Percentiles rank a stretch among this genome's conserved stretches.
These are phyloP conservation scores for Drosophila nebulosa DNA, from an alignment of 1,140 invertebrate species.

Conservation along the genomic window DNA sequence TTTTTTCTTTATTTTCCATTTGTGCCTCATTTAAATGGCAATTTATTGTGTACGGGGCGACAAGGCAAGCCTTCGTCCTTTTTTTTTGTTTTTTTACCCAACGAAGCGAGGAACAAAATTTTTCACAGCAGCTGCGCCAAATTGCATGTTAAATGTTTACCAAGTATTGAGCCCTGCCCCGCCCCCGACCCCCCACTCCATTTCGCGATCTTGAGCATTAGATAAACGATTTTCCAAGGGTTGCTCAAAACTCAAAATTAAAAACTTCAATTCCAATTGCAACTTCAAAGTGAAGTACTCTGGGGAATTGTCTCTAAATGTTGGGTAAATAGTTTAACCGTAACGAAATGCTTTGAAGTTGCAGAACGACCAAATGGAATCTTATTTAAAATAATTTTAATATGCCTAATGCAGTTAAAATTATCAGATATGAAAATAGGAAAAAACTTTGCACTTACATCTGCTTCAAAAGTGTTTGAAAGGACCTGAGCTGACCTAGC, in stretches of 20 bases:
- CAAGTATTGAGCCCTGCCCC: neutral
- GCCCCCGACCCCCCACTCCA: neutral
- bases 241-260: slow-evolving; percentile 57
- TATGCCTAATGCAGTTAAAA: neutral
- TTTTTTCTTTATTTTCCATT: slow-evolving; percentile 46
- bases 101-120: slow-evolving; percentile 30
- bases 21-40: slow-evolving; percentile 74
- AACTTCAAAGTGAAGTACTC: slow-evolving; percentile 56
- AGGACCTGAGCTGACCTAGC: no score
- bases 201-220: slow-evolving; percentile 53
- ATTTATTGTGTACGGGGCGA: slow-evolving; percentile 52
- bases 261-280: slow-evolving; percentile 31
- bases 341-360: slow-evolving; percentile 30
- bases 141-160: slow-evolving; percentile 68
- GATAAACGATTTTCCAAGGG: slow-evolving; percentile 59
- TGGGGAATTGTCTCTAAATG: slow-evolving; percentile 23
- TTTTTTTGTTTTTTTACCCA: slow-evolving; percentile 1
- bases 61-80: slow-evolving; percentile 6
- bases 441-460: neutral
- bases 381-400: neutral
- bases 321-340: slow-evolving; percentile 53
- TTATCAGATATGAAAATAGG: neutral
- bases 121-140: slow-evolving; percentile 69
- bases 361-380: slow-evolving; percentile 14
- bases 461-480: neutral